Conservation (phyloP, 2,113 vertebrate species). For the Chaetorhynchus papuensis region DNA sequence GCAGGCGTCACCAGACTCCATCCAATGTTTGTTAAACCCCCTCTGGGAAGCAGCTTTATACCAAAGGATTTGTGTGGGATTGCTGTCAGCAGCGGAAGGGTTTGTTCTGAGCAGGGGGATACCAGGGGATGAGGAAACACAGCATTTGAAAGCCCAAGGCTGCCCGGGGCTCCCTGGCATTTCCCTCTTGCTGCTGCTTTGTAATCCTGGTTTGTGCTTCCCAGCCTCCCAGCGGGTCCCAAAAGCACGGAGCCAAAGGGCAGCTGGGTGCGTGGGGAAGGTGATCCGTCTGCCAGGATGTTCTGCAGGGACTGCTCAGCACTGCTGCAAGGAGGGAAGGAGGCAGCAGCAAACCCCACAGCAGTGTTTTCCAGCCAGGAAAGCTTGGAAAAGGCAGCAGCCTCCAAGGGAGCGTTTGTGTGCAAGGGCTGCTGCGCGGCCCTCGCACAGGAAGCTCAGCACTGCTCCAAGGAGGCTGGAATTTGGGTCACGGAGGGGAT, state of each 20-base stretch:
- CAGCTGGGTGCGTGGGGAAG: neutral
- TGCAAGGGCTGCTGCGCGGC: fast-evolving
- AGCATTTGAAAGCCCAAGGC: neutral
- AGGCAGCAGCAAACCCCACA: neutral
- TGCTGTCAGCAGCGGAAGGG: neutral
- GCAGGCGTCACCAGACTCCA: neutral
- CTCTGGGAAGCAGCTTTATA: neutral
- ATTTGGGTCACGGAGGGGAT: neutral
- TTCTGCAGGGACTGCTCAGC: neutral
- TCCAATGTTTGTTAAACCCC: neutral
- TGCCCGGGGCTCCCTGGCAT: neutral
- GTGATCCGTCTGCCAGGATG: neutral
- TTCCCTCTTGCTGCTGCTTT: neutral
- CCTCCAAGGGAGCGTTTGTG: neutral
- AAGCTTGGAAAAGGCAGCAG: neutral
- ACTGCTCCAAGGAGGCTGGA: neutral
- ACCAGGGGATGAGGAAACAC: neutral
- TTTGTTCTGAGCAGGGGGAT: neutral
- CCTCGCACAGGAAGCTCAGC: neutral
- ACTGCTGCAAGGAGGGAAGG: neutral
- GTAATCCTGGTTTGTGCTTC: neutral
- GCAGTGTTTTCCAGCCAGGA: neutral
- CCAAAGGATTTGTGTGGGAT: neutral
- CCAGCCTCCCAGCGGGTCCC: neutral
- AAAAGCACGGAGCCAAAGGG: neutral